Base-by-base conservation (phyloP, 2,113 vertebrate species). In the human (Homo sapiens) region DNA sequence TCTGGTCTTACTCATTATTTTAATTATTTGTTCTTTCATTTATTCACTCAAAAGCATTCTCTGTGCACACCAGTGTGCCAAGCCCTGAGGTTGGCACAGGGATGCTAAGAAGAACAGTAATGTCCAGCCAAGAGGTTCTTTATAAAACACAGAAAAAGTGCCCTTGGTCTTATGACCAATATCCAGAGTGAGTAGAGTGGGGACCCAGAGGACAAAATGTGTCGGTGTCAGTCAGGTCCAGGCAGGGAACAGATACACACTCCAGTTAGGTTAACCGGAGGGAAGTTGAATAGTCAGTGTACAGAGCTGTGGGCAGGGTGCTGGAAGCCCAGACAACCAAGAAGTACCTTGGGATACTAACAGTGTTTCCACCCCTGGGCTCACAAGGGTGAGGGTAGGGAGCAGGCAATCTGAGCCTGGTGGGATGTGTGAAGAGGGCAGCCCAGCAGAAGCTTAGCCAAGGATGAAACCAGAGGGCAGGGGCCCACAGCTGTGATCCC, bases 1-100 rank as follows among this genome's bases (percentile, higher is more conserved):
- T 89, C 35, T 45, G 89, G 38, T 70, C 78, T 92, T 84, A 81
- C 23, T 96, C 85, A 82, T 73, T 61, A 16, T 85, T 78, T 81
- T 89, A 82, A 17, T 88, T 68, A 64, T 84, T 89, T 64, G 22
- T 73, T 57, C 80, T 30, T 70, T 59, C 43, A 61, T 35, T 86
- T 88, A 59, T 78, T 76, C 75, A 80, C 27, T 79, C 82, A 20
- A 22, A 82, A 82, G 38, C 57, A 59, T 27, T 73, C 43, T 83
- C 89, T 88, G 61, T 89, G 82, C 13, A 52, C 8, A 23, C 43
- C 43, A 78, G 32, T 9, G 40, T 32, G 25, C 48, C 84, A 38
- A 52, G 17, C 22, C 0, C 79, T 35, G 50, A 38, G 72, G 40
- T 79, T 85, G 75, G 38, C 43, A 3, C 45, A 16, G 55, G 35